Base-by-base conservation (phyloP, 2,888 invertebrate species). In the Tachina lurida region DNA sequence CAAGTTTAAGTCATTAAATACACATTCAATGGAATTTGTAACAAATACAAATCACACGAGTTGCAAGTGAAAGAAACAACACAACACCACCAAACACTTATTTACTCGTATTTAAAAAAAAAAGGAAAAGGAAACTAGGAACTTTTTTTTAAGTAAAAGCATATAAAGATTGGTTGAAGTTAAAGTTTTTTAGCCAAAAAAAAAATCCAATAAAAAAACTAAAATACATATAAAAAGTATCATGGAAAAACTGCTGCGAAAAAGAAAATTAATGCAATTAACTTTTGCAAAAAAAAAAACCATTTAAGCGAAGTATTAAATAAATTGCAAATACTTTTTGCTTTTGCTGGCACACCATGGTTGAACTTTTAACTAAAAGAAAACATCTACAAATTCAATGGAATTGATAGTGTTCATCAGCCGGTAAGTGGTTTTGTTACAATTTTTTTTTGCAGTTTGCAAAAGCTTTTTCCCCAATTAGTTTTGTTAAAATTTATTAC, bases 1-100 rank as follows among this genome's bases (percentile, higher is more conserved):
- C 56, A 76, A 85, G 82, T 82, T 85, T 78, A 58, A 82, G 75
- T 75, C 82, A 85, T 85, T 85, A 75, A 85, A 78, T 70, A 81
- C 82, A 82, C 60, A 85, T 82, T 82, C 82, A 78, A 68, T 82
- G 75, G 60, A 78, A 70, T 77, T 74, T 81, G 81, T 43, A 74
- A 77, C 62, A 68, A 77, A 68, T 65, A 82, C 76, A 76, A 76
- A 76, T 82, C 76, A 82, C 70, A 52, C 41, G 63, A 60, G 12
- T 19, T 15, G 39, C 70, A 60, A 78, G 31, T 19, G 1, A 62
- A 62, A 63, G 3, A 62, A 62, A 63, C 43, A 17, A 47, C 7
- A 58, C 31, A 31, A 45, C 4, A 39, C 9, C 7, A 39, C 17
- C 70, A 52, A 39, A 9, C 31, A 52, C 3, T 31, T 76, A 63